Conservation (phyloP, 2,113 vertebrate genomes). For the Argyrosomus japonicus region DNA sequence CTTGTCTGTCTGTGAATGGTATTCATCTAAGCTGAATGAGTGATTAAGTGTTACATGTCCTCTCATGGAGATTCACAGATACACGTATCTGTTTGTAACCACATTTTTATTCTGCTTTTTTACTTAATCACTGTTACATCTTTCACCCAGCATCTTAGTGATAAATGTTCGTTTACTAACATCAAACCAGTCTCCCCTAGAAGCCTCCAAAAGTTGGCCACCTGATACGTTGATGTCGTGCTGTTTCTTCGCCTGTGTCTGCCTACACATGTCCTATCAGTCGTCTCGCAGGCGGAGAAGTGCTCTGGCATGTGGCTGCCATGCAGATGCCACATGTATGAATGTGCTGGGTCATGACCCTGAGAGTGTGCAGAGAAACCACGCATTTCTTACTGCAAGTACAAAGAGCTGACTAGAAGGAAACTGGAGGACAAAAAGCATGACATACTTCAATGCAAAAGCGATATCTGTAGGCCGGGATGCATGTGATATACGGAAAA, state of each 20-base stretch:
- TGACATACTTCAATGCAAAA: not conserved
- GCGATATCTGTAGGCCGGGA: not conserved
- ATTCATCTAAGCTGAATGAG: constrained; percentile 72
- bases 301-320: constrained; percentile 46
- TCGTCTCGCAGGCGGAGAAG: constrained; percentile 21
- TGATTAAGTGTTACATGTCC: constrained; percentile 60
- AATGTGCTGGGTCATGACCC: constrained; percentile 51
- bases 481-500: too few species aligned
- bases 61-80: constrained; percentile 30
- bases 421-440: not conserved
- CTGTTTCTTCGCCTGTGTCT: constrained; percentile 36
- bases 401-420: not conserved
- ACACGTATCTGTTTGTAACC: not conserved
- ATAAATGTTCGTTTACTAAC: not conserved
- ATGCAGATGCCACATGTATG: constrained; percentile 59
- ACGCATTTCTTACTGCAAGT: constrained; percentile 17
- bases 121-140: not conserved
- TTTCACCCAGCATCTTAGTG: not conserved
- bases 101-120: not conserved
- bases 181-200: not conserved
- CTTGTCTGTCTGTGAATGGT: constrained; percentile 81
- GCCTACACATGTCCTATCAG: constrained; percentile 32
- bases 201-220: not conserved
- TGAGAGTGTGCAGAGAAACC: constrained; percentile 22
- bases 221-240: constrained; percentile 19